Percentiles rank a stretch among this genome's conserved stretches.
These are phyloP conservation scores for Galleria mellonella DNA, from an alignment of 1,140 invertebrate genomes.

Conservation along the genomic window DNA sequence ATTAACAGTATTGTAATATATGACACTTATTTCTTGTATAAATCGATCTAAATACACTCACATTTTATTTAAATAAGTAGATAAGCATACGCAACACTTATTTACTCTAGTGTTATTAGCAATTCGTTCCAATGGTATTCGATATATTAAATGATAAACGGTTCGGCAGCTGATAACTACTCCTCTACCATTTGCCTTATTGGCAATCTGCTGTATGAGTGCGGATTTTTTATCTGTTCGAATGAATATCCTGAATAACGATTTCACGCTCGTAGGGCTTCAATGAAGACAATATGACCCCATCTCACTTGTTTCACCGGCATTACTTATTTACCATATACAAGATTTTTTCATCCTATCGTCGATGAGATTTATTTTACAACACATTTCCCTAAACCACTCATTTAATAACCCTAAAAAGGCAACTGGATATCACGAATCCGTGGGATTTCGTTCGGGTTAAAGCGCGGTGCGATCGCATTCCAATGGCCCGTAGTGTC, in stretches of 20 bases:
- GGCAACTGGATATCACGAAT: constrained; percentile 60
- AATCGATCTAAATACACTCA: no score
- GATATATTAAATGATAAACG: constrained; percentile 24
- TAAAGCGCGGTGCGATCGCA: constrained; percentile 23
- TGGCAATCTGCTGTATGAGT: constrained; percentile 41
- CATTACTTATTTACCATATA: constrained; percentile 52
- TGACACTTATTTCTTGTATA: no score
- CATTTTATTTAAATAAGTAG: no score
- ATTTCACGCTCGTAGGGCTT: constrained; percentile 16
- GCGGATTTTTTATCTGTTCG: constrained; percentile 41
- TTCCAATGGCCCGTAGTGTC: constrained; percentile 40
- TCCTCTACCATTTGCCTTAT: constrained; percentile 41
- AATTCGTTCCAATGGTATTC: constrained; percentile 11
- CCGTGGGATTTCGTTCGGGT: constrained; percentile 49
- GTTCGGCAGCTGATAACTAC: constrained; percentile 15
- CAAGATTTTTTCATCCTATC: constrained; percentile 36
- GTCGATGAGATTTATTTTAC: constrained; percentile 44
- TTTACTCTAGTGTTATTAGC: constrained; percentile 15
- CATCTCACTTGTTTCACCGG: constrained; percentile 46
- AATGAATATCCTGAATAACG: constrained; percentile 21
- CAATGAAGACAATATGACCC: constrained; percentile 52
- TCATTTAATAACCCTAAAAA: constrained; percentile 65
- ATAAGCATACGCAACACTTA: background rate
- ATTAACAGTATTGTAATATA: no score
- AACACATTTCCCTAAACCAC: constrained; percentile 63